Evolutionary conservation across 2,888 invertebrate species (phyloP).

Genomic region (Apotomis capreana): DNA sequence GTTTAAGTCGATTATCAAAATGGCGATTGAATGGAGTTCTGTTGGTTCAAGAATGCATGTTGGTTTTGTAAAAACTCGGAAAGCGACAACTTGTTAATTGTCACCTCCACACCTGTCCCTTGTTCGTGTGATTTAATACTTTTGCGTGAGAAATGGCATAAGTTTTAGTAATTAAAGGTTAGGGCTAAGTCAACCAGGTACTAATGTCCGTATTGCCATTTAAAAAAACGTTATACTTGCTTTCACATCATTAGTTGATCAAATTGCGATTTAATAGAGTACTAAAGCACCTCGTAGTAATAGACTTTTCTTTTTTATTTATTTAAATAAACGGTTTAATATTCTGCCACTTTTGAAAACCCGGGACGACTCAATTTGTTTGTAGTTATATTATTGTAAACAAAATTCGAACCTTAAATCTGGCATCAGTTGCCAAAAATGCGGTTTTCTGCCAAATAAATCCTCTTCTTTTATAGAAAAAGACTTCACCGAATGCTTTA

Average conservation of each 20-base stretch:
- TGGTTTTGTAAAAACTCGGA: constrained; percentile 51
- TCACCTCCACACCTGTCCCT: constrained; percentile 70
- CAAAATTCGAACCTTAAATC: no score
- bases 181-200: constrained; percentile 16
- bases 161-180: constrained; percentile 33
- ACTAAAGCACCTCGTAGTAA: no score
- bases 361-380: no score
- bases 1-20: constrained; percentile 1
- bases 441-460: no score
- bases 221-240: background rate
- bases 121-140: constrained; percentile 42
- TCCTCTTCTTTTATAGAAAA: no score
- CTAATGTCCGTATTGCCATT: constrained; percentile 3
- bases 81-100: constrained; percentile 78
- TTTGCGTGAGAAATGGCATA: constrained; percentile 44
- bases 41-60: background rate
- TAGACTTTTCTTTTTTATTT: no score
- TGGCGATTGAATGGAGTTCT: background rate
- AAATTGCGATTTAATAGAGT: no score
- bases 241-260: background rate
- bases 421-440: no score
- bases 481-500: no score
- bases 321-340: no score
- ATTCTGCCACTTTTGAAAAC: no score
- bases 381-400: no score